Percentiles rank a stretch among this genome's conserved stretches.
Evolutionary conservation across 2,113 vertebrate species (phyloP).

Genomic region (Nothobranchius furzeri): DNA sequence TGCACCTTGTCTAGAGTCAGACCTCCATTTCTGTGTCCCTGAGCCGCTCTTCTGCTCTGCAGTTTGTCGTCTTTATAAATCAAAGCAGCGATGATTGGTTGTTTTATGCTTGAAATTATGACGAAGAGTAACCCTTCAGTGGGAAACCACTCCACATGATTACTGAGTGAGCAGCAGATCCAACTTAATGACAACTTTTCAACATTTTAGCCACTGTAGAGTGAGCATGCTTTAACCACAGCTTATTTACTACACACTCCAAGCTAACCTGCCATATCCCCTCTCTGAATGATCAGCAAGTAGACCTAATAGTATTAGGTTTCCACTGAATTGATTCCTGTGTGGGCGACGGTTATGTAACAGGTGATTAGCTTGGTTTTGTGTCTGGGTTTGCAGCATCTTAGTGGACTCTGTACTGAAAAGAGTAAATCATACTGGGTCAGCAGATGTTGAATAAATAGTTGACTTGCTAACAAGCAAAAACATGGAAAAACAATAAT

Average conservation of each 20-base stretch:
- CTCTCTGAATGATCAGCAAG: slow-evolving; percentile 3
- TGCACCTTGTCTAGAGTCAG: not conserved
- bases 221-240: not conserved
- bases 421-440: slow-evolving; percentile 16
- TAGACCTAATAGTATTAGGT: slow-evolving; percentile 1
- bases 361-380: slow-evolving; percentile 24
- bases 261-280: not conserved
- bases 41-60: not conserved
- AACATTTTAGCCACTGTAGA: not conserved
- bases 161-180: slow-evolving; percentile 1
- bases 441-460: slow-evolving; percentile 15
- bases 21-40: not conserved
- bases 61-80: slow-evolving; percentile 32
- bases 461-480: slow-evolving; percentile 14
- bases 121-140: not conserved
- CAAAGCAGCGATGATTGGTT: slow-evolving; percentile 14
- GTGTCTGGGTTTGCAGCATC: slow-evolving; percentile 20
- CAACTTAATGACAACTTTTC: not conserved
- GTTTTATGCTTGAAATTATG: slow-evolving; percentile 4
- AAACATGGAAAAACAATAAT: slow-evolving; percentile 9
- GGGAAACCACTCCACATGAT: not conserved
- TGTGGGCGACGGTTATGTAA: slow-evolving; percentile 42
- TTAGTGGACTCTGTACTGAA: slow-evolving; percentile 42
- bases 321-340: slow-evolving; percentile 38
- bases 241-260: not conserved